These are phyloP conservation scores for Onychostruthus taczanowskii DNA, from an alignment of 2,113 vertebrate genomes.

Conservation along the genomic window DNA sequence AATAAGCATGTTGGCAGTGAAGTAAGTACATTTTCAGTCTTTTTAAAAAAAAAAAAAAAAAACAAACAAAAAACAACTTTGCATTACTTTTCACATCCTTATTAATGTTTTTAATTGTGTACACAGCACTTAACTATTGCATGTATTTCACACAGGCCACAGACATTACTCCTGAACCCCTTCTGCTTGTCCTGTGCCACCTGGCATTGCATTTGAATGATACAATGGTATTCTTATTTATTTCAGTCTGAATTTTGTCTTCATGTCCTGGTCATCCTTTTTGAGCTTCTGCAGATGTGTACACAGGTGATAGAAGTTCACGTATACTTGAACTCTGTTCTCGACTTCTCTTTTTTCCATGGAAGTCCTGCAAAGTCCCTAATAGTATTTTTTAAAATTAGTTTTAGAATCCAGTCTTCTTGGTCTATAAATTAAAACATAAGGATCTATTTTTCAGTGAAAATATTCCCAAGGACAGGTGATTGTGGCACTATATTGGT, in stretches of 20 bases:
- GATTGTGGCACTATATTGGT: background rate
- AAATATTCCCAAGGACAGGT: background rate
- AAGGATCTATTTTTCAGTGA: background rate
- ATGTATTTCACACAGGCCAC: background rate
- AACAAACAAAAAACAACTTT: background rate
- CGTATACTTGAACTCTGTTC: background rate
- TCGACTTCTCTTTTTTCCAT: background rate
- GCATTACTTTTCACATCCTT: background rate
- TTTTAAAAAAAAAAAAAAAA: background rate
- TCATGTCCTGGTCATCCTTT: background rate
- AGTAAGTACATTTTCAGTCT: background rate
- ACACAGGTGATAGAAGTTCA: background rate
- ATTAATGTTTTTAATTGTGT: background rate
- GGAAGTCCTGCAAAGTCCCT: background rate
- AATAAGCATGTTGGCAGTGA: background rate
- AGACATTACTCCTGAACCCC: background rate
- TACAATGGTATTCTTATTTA: background rate
- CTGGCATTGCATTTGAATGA: background rate
- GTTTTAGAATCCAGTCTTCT: background rate
- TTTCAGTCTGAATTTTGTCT: background rate
- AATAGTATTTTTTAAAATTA: background rate
- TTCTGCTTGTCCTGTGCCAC: background rate
- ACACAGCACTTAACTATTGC: background rate
- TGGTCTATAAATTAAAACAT: background rate
- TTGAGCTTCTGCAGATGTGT: background rate